These are phyloP conservation scores for Perizoma affinitatum DNA, from an alignment of 2,888 invertebrate species.

Conservation along the genomic window DNA sequence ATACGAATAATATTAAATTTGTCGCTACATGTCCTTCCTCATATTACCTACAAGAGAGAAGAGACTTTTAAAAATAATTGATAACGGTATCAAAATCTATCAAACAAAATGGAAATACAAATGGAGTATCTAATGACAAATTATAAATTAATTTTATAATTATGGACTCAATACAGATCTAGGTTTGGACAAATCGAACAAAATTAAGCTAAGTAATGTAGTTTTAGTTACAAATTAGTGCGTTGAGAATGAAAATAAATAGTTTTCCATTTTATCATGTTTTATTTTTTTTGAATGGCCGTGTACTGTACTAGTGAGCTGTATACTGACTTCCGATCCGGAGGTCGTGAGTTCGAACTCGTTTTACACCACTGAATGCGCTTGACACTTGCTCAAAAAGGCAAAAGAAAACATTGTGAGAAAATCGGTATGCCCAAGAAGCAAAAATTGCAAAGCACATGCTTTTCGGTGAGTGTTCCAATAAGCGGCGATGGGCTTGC, in stretches of 20 bases:
- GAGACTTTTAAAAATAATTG: too few species aligned
- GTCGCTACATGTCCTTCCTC: neutral
- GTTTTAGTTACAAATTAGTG: constrained; percentile 49
- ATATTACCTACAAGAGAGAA: neutral
- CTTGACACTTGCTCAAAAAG: too few species aligned
- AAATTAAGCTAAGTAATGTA: constrained; percentile 39
- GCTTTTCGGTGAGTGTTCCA: too few species aligned
- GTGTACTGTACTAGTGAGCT: too few species aligned
- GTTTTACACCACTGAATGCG: too few species aligned
- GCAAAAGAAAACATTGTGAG: too few species aligned
- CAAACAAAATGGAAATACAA: constrained; percentile 16
- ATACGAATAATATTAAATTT: constrained; percentile 34
- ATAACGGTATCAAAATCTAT: constrained; percentile 9
- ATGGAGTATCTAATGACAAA: constrained; percentile 26
- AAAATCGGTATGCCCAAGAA: too few species aligned
- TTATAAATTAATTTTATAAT: constrained; percentile 44
- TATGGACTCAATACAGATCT: constrained; percentile 27
- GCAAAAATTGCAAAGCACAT: too few species aligned
- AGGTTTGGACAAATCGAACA: constrained; percentile 29
- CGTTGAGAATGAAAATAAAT: constrained; percentile 64
- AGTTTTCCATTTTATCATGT: constrained; percentile 58
- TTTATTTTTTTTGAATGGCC: constrained; percentile 17
- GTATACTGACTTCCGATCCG: too few species aligned
- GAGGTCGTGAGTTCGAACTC: too few species aligned
- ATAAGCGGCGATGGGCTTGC: too few species aligned